A percentile compares a stretch with the other conserved stretches of the same genome.
These are phyloP conservation scores for Drosophila silvestris DNA, from an alignment of 2,888 invertebrate genomes.

Conservation along the genomic window DNA sequence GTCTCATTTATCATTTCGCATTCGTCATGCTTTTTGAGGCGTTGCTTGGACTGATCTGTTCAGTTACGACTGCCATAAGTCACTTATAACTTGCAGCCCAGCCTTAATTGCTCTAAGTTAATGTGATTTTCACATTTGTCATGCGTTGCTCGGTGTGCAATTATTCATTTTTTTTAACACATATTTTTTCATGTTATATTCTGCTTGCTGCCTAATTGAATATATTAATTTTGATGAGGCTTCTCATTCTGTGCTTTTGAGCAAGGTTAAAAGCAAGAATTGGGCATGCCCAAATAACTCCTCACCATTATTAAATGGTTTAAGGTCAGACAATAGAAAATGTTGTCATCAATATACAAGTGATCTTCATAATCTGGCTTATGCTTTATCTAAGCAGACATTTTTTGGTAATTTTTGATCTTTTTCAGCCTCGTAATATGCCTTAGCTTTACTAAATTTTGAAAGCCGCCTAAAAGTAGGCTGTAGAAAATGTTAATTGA, in stretches of 20 bases:
- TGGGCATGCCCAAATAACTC: slow-evolving; percentile 6
- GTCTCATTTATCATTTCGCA: slow-evolving; percentile 47
- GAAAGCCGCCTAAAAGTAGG: slow-evolving; percentile 28
- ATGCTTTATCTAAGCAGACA: neutral
- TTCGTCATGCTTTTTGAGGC: slow-evolving; percentile 59
- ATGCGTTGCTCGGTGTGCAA: slow-evolving; percentile 50
- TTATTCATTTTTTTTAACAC: slow-evolving; percentile 61
- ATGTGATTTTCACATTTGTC: slow-evolving; percentile 58
- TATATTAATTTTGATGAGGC: slow-evolving; percentile 60
- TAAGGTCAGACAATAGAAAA: neutral
- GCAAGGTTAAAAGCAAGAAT: slow-evolving; percentile 29
- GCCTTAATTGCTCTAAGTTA: slow-evolving; percentile 46
- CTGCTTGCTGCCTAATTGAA: slow-evolving; percentile 62
- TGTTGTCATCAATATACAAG: neutral
- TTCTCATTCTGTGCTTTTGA: slow-evolving; percentile 32
- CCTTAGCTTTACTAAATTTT: neutral
- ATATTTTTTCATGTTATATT: slow-evolving; percentile 60
- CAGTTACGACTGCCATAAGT: slow-evolving; percentile 51
- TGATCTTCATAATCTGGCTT: neutral
- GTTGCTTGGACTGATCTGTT: slow-evolving; percentile 48
- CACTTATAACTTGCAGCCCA: slow-evolving; percentile 45
- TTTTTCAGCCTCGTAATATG: slow-evolving; percentile 11
- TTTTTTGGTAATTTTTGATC: neutral
- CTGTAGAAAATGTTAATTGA: rapidly evolving
- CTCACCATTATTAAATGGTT: neutral